Base-by-base conservation (phyloP, 2,888 invertebrate species). In the Drosophila parthenogenetica region DNA sequence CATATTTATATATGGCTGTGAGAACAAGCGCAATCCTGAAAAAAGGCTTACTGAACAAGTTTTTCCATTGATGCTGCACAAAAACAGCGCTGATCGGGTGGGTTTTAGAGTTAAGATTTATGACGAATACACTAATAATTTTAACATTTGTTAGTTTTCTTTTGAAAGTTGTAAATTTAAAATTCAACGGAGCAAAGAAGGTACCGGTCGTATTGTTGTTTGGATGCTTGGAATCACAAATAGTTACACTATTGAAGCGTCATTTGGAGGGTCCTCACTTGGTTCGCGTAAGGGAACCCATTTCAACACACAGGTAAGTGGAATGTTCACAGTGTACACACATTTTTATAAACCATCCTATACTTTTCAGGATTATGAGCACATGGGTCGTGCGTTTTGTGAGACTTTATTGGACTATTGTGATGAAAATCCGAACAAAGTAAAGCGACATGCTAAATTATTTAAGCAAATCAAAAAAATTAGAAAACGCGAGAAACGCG, bases 1-100 rank as follows among this genome's bases (percentile, higher is more conserved):
- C 92, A 96, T 98, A 89, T 99, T 99, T 92, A 95, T 98, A 90
- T 99, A 98, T 91, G 99, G 99, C 80, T 99, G 99, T 93, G 97
- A 97, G 93, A 97, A 95, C 92, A 94, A 96, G 87, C 94, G 96
- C 87, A 95, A 95, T 80, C 94, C 95, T 14, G 96, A 96, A 53
- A 95, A 95, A 90, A 95, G 95, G 87, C 93, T 98, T 55, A 95
- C 96, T 74, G 98, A 98, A 91, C 97, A 98, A 93, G 96, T 98
- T 50, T 98, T 98, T 92, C 98, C 98, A 5, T 93, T 98, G 78
- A 98, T 98, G 97, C 93, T 98, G 79, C 97, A 97, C 90, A 97
- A 97, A 93, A 97, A 97, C 92, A 95, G 97, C 69, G 96, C 97
- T 35, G 97, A 97, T 92, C 97, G 97, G 94, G 97, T 96, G 62